Percentiles rank a stretch among this genome's conserved stretches.
Evolutionary conservation across 2,797 vertebrate genomes (phyloP).

Genomic region (Pangasius sanitwongsei): DNA sequence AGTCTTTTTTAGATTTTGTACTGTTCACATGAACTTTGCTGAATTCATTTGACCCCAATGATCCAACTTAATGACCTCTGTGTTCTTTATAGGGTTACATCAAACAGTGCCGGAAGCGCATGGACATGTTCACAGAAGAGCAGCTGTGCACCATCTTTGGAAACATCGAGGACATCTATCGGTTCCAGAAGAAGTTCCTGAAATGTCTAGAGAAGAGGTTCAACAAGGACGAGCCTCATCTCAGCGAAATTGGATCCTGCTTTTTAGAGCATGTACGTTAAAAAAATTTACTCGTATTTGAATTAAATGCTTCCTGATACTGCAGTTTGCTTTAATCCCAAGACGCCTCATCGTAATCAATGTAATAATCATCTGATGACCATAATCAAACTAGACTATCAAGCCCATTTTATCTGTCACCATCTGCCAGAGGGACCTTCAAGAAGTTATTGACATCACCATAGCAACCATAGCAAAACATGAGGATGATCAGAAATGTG

Average conservation of each 20-base stretch:
- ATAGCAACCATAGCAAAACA: neutral
- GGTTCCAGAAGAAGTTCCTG: constrained; percentile 91
- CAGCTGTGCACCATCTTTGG: constrained; percentile 93
- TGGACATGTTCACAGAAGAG: constrained; percentile 95
- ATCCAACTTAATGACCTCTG: constrained; percentile 6
- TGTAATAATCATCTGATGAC: neutral
- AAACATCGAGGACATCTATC: constrained; percentile 95
- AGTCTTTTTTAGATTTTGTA: neutral
- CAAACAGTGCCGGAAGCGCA: constrained; percentile 91
- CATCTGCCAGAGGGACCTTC: neutral
- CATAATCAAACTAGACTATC: neutral
- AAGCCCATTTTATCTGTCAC: neutral
- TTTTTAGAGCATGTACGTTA: constrained; percentile 91
- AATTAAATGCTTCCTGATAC: neutral
- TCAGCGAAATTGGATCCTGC: constrained; percentile 93
- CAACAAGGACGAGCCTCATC: constrained; percentile 89
- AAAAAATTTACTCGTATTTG: neutral
- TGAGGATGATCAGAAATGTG: neutral
- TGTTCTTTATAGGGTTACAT: constrained; percentile 84
- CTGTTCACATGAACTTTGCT: constrained; percentile 4
- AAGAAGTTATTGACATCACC: neutral
- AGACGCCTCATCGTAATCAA: neutral
- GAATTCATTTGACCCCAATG: neutral
- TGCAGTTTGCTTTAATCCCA: neutral
- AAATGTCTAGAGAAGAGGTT: constrained; percentile 91